These are phyloP conservation scores for Hapalemur alaotrensis DNA, from an alignment of 2,797 vertebrate genomes.

Conservation along the genomic window DNA sequence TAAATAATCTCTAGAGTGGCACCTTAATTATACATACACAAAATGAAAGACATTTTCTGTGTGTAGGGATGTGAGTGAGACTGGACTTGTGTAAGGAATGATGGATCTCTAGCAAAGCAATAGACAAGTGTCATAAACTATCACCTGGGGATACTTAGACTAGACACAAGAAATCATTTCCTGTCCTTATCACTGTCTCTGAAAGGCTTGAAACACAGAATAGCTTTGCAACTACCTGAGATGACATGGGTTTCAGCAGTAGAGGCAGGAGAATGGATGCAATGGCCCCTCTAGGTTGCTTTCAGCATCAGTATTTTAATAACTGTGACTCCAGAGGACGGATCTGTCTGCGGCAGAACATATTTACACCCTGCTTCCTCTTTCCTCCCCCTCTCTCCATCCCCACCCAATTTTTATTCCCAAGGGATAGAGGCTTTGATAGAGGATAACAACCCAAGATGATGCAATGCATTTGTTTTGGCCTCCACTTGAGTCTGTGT, in stretches of 20 bases:
- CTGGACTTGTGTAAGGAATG: neutral
- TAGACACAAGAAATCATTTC: neutral
- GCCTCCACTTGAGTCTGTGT: constrained; percentile 72
- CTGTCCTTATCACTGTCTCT: neutral
- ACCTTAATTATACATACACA: neutral
- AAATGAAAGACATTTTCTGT: neutral
- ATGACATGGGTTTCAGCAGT: neutral
- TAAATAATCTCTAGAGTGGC: neutral
- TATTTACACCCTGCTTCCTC: constrained; percentile 56
- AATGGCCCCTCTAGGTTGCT: neutral
- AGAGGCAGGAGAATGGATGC: neutral
- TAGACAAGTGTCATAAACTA: neutral
- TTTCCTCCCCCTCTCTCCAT: neutral
- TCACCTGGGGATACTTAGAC: neutral
- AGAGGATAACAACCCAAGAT: constrained; percentile 79
- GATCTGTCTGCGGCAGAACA: neutral
- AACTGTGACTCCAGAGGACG: neutral
- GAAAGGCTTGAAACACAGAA: neutral
- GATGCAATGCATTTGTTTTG: constrained; percentile 85
- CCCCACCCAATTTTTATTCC: constrained; percentile 69
- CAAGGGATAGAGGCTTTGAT: constrained; percentile 78
- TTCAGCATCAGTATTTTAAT: neutral
- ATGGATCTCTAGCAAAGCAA: neutral
- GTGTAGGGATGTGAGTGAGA: neutral
- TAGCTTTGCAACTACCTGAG: neutral